Base-by-base conservation (phyloP, 2,113 vertebrate species). In the Nymphicus hollandicus region DNA sequence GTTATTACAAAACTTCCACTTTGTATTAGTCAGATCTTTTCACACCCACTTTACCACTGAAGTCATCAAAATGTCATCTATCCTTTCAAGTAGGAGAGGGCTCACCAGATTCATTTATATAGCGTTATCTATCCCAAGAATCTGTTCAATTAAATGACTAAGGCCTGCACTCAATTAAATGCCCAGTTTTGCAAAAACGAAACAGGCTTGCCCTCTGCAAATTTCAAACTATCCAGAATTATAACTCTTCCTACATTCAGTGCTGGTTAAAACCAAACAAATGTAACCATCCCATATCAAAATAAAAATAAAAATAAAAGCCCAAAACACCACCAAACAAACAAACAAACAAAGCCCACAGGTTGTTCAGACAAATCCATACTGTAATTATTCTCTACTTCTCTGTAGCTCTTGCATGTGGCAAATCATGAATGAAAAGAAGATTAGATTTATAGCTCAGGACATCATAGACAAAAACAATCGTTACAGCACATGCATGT, bases 381-480 rank as follows among this genome's bases (percentile, higher is more conserved):
- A 31, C 70, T 33, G 86, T 85, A 72, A 60, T 79, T 89, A 60
- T 52, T 5, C 7, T 64, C 65, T 50, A 23, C 44, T 71, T 89
- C 37, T 41, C 53, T 92, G 53, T 78, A 91, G 76, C 82, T 86
- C 44, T 95, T 95, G 69, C 39, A 76, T 86, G 86, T 81, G 76
- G 88, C 80, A 97, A 97, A 97, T 94, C 72, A 89, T 86, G 92
- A 97, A 96, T 94, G 92, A 97, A 97, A 94, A 92, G 49, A 74
- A 96, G 77, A 95, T 84, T 77, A 66, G 37, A 73, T 88, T 86
- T 90, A 87, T 46, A 76, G 41, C 28, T 88, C 86, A 97, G 93
- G 89, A 84, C 91, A 94, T 68, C 56, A 86, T 46, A 97, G 86
- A 94, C 91, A 96, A 97, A 98, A 98, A 79, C 91, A 97, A 93